phyloP scores from a whole-genome alignment of 2,113 vertebrate species.

The Egretta garzetta region DNA sequence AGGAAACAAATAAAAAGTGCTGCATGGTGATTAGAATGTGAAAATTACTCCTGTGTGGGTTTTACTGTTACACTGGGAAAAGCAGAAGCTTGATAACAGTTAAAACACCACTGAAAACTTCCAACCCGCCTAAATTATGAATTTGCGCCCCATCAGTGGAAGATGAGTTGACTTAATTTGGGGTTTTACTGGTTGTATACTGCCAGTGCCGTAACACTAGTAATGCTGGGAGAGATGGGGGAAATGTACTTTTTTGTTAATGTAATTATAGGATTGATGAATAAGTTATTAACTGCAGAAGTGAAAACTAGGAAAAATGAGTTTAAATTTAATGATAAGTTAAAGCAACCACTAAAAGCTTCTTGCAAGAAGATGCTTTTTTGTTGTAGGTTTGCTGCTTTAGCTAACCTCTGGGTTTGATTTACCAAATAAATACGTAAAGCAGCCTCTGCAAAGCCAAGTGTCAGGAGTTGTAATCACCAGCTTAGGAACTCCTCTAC shows the following conservation, averaged over 20 bases:
- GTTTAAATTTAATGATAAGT: conserved; percentile 29
- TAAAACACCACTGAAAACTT: conserved; percentile 14
- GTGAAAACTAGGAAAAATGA: conserved; percentile 15
- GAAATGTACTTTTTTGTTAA: conserved; percentile 43
- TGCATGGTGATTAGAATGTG: neutral
- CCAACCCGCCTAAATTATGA: neutral
- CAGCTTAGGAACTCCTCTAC: neutral
- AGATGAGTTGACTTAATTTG: conserved; percentile 48
- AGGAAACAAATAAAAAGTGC: neutral
- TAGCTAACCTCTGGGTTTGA: conserved; percentile 1
- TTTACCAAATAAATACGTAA: neutral
- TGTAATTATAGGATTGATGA: conserved; percentile 49
- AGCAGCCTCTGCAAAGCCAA: neutral
- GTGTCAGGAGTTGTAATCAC: neutral
- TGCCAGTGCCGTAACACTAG: neutral
- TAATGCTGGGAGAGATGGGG: conserved; percentile 17
- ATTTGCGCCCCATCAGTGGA: conserved; percentile 31
- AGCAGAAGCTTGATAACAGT: neutral
- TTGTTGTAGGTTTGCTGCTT: neutral
- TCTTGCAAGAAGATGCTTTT: neutral
- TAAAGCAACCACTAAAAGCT: conserved; percentile 14
- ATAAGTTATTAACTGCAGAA: conserved; percentile 52
- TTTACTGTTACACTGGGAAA: neutral
- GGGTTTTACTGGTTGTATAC: conserved; percentile 22
- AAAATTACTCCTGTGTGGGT: neutral